Conservation (phyloP, 1,140 invertebrate species). For the Cryptotermes secundus region DNA sequence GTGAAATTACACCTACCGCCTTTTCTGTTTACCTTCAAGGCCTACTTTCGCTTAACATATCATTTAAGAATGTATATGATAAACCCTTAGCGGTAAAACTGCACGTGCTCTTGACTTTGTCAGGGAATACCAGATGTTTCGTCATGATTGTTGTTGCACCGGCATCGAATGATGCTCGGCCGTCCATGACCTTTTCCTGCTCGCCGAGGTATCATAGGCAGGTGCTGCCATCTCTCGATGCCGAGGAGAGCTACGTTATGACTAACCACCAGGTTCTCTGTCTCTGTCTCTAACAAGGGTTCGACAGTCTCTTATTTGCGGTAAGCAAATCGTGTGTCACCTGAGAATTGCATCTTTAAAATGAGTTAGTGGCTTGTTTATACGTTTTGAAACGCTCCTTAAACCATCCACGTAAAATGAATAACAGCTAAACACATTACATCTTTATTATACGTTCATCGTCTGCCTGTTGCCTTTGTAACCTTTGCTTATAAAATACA, state of each 20-base stretch:
- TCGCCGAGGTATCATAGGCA: background rate
- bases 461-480: background rate
- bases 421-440: background rate
- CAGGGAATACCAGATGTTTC: background rate
- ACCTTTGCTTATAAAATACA: no score
- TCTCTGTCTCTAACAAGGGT: background rate
- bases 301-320: background rate
- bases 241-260: background rate
- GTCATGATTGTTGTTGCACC: background rate
- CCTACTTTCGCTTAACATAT: background rate
- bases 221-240: slow-evolving; percentile 6
- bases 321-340: background rate
- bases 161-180: background rate
- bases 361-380: background rate
- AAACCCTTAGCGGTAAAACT: background rate
- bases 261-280: background rate
- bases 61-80: background rate
- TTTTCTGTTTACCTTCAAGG: background rate
- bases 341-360: background rate
- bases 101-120: background rate
- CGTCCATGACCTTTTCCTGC: slow-evolving; percentile 9
- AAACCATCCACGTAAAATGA: background rate
- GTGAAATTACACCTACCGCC: background rate
- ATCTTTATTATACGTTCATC: background rate
- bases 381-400: background rate